Evolutionary conservation across 2,797 vertebrate genomes (phyloP), one percentile per base, ranked within the genome.

Genomic region (Phataginus tetradactyla): DNA sequence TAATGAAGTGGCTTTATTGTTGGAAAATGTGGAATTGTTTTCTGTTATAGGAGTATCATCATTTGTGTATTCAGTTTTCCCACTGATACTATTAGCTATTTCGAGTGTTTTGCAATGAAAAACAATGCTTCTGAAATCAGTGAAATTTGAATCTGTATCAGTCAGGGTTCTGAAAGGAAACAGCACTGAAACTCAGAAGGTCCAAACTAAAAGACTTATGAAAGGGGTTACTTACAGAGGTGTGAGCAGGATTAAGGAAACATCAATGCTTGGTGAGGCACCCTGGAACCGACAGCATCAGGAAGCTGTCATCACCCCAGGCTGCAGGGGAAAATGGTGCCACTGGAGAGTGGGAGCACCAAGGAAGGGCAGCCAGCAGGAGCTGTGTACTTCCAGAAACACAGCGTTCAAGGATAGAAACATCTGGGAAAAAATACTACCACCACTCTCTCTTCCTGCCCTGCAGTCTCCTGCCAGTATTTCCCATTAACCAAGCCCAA

Each of bases 261-360:
- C 20, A 9, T 25, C 27, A 1, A 1, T 1, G 20, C 23, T 5
- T 39, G 29, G 4, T 20, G 27, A 55, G 20, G 5, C 23, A 23
- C 39, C 51, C 15, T 4, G 75, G 27, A 39, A 39, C 45, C 29
- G 37, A 64, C 9, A 32, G 12, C 29, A 55, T 32, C 15, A 55
- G 34, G 39, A 34, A 95, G 53, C 2, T 37, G 18, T 32, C 20
- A 23, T 4, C 45, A 37, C 7, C 5, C 39, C 37, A 1, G 27
- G 34, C 57, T 9, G 55, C 68, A 68, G 42, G 42, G 39, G 72
- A 61, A n/a, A 27, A n/a, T 7, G 37, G 10, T 5, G 5, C 37
- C 23, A 1, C 21, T 1, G 20, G 34, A 55, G 29, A 55, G 45
- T 4, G 1, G 21, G 49, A n/a, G 10, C 15, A 27, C 13, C 1